Base-by-base conservation (phyloP, 2,113 vertebrate species). In the Silurus meridionalis region DNA sequence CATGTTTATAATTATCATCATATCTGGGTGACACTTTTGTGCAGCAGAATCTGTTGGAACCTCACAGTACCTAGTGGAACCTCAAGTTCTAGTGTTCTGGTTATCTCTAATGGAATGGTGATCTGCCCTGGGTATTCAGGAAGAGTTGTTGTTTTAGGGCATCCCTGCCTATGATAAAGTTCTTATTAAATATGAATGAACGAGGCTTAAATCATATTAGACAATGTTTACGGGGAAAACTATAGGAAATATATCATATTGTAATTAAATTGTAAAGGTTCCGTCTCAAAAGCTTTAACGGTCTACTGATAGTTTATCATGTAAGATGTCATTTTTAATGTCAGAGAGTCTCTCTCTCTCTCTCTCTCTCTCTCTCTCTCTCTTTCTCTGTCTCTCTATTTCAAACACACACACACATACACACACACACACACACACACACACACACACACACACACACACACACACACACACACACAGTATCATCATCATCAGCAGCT, bases 391-490 rank as follows among this genome's bases (percentile, higher is more conserved):
- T 69, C 25, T 69, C 28, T 69, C 66, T 69, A 25, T 69, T 13
- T 69, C 25, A 23, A 10, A n/a, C 48, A 0, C 69, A 48, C 37
- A 48, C 37, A 9, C 25, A 60, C 58, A 60, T 14, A 60, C 58
- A 60, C 17, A 60, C 58, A 60, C 17, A 60, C 58, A 60, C 17
- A 60, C 58, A 37, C 28, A 37, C 28, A 60, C 10, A 83, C 11
- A 57, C 55, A 57, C 55, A 57, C 55, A 57, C 55, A 57, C 55
- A 57, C 55, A 57, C 55, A 57, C 82, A 23, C 52, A 13, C 83
- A 52, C 81, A 83, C 81, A 83, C 81, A 67, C 9, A 83, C 63
- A 71, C 69, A 57, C 64, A 48, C 28, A 60, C 10, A 83, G 15
- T 25, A 71, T 48, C 37, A 57, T 77, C 69, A 21, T 19, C 28